Evolutionary conservation across 2,888 invertebrate genomes (phyloP).

Genomic region (Sphaeridia pumilis): DNA sequence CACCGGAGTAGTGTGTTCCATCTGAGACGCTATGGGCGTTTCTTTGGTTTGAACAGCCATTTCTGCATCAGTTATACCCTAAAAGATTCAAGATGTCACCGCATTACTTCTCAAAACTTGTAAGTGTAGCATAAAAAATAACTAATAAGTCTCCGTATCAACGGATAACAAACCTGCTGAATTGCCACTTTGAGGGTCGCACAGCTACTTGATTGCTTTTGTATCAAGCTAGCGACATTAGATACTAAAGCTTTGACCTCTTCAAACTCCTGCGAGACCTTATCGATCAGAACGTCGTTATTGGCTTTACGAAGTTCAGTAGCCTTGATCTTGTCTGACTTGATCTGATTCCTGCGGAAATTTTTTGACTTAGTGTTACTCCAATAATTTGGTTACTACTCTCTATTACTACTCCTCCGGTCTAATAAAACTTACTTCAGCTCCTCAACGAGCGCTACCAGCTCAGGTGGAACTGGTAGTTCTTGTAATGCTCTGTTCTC

Average conservation of each 20-base stretch:
- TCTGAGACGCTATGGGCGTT: constrained; percentile 12
- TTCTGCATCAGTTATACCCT: constrained; percentile 16
- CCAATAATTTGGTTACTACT: too few relatives aligned
- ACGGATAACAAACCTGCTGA: constrained; percentile 11
- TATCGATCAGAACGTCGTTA: constrained; percentile 12
- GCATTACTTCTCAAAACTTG: too few relatives aligned
- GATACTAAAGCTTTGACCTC: constrained; percentile 10
- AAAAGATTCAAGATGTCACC: neutral
- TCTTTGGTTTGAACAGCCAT: constrained; percentile 17
- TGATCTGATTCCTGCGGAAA: constrained; percentile 13
- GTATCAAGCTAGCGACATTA: constrained; percentile 11
- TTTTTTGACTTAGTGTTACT: too few relatives aligned
- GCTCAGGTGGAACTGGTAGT: constrained; percentile 11
- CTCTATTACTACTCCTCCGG: too few relatives aligned
- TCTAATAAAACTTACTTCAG: constrained; percentile 14
- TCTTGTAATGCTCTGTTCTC: constrained; percentile 13
- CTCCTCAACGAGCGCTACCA: constrained; percentile 12
- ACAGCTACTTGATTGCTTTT: constrained; percentile 12
- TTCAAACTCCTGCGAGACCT: constrained; percentile 16
- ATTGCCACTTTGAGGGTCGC: constrained; percentile 10
- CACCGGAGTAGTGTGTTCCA: constrained; percentile 9
- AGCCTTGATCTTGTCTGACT: constrained; percentile 12
- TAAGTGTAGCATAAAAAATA: neutral
- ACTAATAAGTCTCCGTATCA: too few relatives aligned
- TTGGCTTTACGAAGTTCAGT: constrained; percentile 11